Percentiles rank a stretch among this genome's conserved stretches.
phyloP scores from a whole-genome alignment of 2,113 vertebrate species.

The Spea multiplicata region DNA sequence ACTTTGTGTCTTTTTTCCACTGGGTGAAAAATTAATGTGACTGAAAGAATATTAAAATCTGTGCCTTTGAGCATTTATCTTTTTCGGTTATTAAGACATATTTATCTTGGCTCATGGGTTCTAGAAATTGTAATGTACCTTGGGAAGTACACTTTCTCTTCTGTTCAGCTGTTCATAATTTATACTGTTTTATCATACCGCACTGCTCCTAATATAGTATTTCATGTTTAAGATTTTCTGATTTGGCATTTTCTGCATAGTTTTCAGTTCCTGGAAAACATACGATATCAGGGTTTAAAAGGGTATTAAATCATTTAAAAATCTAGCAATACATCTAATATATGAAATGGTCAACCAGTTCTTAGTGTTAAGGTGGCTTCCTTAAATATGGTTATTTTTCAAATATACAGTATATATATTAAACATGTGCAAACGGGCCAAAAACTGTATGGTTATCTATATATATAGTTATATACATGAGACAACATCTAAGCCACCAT shows the following conservation, averaged over 20 bases:
- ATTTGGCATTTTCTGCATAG: not conserved
- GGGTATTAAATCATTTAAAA: too few species aligned
- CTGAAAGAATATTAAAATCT: not conserved
- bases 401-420: too few species aligned
- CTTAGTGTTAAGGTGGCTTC: too few species aligned
- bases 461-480: too few species aligned
- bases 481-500: too few species aligned
- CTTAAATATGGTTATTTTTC: too few species aligned
- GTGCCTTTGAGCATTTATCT: conserved; percentile 6
- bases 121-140: not conserved
- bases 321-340: too few species aligned
- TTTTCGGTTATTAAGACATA: not conserved
- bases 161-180: conserved; percentile 2
- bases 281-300: too few species aligned
- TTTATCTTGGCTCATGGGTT: not conserved
- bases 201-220: not conserved
- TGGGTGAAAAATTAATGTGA: not conserved
- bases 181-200: not conserved
- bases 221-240: not conserved
- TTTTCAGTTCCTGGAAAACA: not conserved
- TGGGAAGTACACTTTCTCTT: not conserved
- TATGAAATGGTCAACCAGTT: too few species aligned
- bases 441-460: too few species aligned
- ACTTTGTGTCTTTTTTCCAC: not conserved
- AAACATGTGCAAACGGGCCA: too few species aligned